Base-by-base conservation (phyloP, 2,888 invertebrate genomes). In the Harpalus rufipes region DNA sequence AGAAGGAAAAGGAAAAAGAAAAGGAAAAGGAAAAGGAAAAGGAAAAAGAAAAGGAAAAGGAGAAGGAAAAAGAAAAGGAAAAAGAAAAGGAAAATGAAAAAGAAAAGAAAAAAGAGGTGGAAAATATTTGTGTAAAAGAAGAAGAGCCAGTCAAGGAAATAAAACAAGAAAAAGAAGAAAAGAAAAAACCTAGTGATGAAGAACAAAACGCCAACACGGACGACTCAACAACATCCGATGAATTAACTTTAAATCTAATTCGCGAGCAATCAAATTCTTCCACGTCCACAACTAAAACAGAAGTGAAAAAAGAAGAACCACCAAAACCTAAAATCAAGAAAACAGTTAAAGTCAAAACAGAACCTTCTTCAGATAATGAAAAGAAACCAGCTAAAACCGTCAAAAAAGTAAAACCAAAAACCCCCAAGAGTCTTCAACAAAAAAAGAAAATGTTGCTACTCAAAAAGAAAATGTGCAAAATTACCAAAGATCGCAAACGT, bases 381-480 rank as follows among this genome's bases (percentile, higher is more conserved):
- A 86, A 87, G 79, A 86, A 85, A 85, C 72, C 72, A 7, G 41
- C 63, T 16, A 87, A 90, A 86, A 89, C 89, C n/a, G 86, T 86
- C 18, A 89, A 89, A 86, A 90, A 89, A 87, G 82, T 88, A 18
- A 91, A 90, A 44, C 86, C 87, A 41, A 91, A 90, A 86, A 87
- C 88, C 41, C 81, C 88, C n/a, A 89, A 89, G 16, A 89, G 88
- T 63, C 86, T 41, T 68, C 86, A 58, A 61, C 85, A 14, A 87
- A 88, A 87, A 86, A 85, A 72, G 85, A 87, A 88, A 88, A 83
- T 89, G 89, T 58, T 89, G 87, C 87, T 32, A 87, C 86, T 88
- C 78, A 88, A 88, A 86, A 86, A 87, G 85, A 84, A 87, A 84
- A 87, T 87, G 68, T 5, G 18, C 14, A 72, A 68, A 56, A 74